These are phyloP conservation scores for Oscheius sp. DNA, from an alignment of 2,888 invertebrate species.

Conservation along the genomic window DNA sequence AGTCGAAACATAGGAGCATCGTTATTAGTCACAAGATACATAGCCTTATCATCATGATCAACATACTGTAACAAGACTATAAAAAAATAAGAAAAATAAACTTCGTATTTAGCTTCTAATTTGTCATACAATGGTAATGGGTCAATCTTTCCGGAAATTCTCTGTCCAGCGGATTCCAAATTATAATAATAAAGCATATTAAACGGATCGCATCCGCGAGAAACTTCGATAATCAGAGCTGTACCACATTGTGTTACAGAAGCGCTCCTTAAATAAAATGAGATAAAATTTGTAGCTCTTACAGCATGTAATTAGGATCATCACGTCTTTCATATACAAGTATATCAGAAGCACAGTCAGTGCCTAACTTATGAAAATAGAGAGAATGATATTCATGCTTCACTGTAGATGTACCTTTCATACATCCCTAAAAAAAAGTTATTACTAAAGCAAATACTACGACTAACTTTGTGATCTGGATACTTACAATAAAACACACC, in stretches of 20 bases:
- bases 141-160: slow-evolving; percentile 75
- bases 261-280: slow-evolving; percentile 77
- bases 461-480: slow-evolving; percentile 37
- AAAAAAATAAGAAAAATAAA: slow-evolving; percentile 70
- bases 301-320: slow-evolving; percentile 46
- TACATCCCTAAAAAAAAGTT: slow-evolving; percentile 68
- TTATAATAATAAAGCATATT: slow-evolving; percentile 78
- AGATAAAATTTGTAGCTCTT: not conserved
- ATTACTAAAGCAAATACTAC: not conserved
- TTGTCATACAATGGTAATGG: slow-evolving; percentile 85
- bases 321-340: slow-evolving; percentile 79
- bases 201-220: slow-evolving; percentile 86
- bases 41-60: slow-evolving; percentile 82
- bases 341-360: slow-evolving; percentile 85
- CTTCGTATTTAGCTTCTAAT: slow-evolving; percentile 92
- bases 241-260: slow-evolving; percentile 89
- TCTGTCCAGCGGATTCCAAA: slow-evolving; percentile 73
- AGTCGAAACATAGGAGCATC: slow-evolving; percentile 90
- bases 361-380: slow-evolving; percentile 88
- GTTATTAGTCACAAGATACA: slow-evolving; percentile 90
- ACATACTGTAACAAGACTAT: slow-evolving; percentile 79
- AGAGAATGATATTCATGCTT: slow-evolving; percentile 89
- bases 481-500: slow-evolving; percentile 84
- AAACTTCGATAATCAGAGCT: slow-evolving; percentile 84
- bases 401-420: slow-evolving; percentile 90